A percentile compares a stretch with the other conserved stretches of the same genome.
These are phyloP conservation scores for Gonocerus acuteangulatus DNA, from an alignment of 2,888 invertebrate genomes.

Conservation along the genomic window DNA sequence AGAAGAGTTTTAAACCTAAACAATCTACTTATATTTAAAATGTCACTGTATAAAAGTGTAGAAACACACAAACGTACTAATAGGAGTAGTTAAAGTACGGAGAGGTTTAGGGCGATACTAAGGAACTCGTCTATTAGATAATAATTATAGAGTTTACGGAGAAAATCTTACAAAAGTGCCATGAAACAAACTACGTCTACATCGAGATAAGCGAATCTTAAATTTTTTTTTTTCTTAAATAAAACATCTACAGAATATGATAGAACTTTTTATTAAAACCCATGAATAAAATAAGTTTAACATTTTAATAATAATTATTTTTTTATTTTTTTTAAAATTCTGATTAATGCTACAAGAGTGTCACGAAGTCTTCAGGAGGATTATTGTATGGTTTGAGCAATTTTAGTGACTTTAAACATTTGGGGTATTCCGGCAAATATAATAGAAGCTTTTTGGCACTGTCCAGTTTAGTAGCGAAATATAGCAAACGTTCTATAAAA, in stretches of 20 bases:
- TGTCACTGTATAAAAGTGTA: constrained; percentile 32
- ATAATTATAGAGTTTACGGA: constrained; percentile 13
- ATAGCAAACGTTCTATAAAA: constrained; percentile 17
- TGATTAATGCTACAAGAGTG: constrained; percentile 23
- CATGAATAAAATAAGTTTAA: background rate
- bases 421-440: constrained; percentile 33
- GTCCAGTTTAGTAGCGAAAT: constrained; percentile 23
- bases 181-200: constrained; percentile 18
- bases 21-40: constrained; percentile 19
- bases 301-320: background rate
- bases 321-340: constrained; percentile 1
- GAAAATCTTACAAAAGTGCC: constrained; percentile 24
- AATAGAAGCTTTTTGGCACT: constrained; percentile 35
- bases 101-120: constrained; percentile 19
- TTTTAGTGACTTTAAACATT: constrained; percentile 33
- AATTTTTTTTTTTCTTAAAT: constrained; percentile 6
- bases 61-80: constrained; percentile 32
- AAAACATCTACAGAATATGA: constrained; percentile 14
- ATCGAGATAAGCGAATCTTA: constrained; percentile 26
- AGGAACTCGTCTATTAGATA: constrained; percentile 30
- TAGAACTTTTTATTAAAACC: background rate
- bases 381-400: constrained; percentile 36
- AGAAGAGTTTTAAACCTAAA: background rate
- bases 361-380: constrained; percentile 32
- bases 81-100: constrained; percentile 12